Evolutionary conservation across 2,797 vertebrate species (phyloP), one percentile per base, ranked within the genome.

Genomic region (Tadarida brasiliensis): DNA sequence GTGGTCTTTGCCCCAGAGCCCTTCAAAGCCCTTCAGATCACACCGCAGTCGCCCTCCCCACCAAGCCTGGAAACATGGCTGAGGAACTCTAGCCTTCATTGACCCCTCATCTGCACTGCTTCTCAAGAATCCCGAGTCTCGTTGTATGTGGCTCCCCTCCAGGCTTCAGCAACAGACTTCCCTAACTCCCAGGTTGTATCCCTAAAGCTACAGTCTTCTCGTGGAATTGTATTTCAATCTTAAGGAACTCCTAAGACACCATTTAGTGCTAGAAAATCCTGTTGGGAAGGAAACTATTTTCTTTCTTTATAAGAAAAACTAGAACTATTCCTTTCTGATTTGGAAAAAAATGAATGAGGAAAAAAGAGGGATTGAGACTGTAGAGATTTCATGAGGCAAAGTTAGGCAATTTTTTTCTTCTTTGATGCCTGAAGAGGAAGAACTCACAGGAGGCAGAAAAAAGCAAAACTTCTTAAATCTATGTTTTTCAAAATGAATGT

Each of bases 241-340:
- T 92, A 74, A 57, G 35, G 30, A 92, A 30, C 24, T 49, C 57
- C 33, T 39, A 28, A 67, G 35, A 82, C 54, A 84, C 3, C 7
- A 59, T n/a, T 87, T 65, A 47, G 35, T 83, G 49, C 47, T 76
- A 61, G 65, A 87, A 54, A 77, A 44, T 67, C 26, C 65, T 90
- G 4, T 67, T 92, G 47, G 20, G 56, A 92, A 68, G 4, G 22
- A 28, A 94, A 85, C 77, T 54, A 28, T 4, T 83, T 59, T n/a
- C 22, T 54, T 82, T 91, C n/a, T 71, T 44, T 89, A 76, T 71
- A 74, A 61, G 22, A 77, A 89, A 88, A 90, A 49, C 16, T 67
- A 74, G n/a, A 76, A 84, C 57, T 57, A 77, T 91, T 83, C 30
- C 30, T 83, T 94, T 91, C 51, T 89, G 33, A 88, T 59, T 90